Conservation (phyloP, 2,797 vertebrate species). For the Bradypodion ventrale region DNA sequence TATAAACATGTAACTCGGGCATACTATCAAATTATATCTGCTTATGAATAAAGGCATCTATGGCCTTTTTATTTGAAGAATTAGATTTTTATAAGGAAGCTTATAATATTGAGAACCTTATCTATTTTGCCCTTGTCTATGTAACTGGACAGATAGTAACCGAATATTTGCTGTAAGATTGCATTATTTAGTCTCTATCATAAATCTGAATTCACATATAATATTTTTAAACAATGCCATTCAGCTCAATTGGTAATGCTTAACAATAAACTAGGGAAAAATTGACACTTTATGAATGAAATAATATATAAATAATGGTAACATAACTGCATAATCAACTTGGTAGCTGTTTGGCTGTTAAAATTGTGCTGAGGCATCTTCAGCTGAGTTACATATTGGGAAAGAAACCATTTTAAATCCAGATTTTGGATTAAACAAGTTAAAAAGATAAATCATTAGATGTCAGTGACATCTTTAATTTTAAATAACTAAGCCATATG, state of each 20-base stretch:
- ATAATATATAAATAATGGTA: conserved; percentile 43
- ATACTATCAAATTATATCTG: conserved; percentile 66
- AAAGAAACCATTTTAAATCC: conserved; percentile 70
- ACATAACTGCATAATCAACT: conserved; percentile 60
- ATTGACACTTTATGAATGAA: conserved; percentile 40
- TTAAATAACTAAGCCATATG: conserved; percentile 82
- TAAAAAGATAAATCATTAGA: conserved; percentile 70
- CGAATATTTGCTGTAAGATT: conserved; percentile 60
- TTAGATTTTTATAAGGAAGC: conserved; percentile 51
- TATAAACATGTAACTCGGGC: conserved; percentile 66
- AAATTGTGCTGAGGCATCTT: conserved; percentile 68
- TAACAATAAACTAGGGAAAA: conserved; percentile 20
- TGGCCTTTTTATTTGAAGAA: conserved; percentile 68
- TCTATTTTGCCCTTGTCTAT: conserved; percentile 42
- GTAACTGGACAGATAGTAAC: conserved; percentile 57
- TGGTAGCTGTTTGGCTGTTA: conserved; percentile 70
- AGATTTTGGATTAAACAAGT: conserved; percentile 61
- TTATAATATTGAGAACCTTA: conserved; percentile 39
- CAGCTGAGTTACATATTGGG: conserved; percentile 72
- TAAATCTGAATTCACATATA: conserved; percentile 44
- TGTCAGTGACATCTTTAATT: conserved; percentile 78
- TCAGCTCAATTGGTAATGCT: conserved; percentile 28
- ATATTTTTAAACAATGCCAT: conserved; percentile 41
- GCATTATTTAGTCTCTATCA: conserved; percentile 47
- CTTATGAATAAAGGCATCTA: conserved; percentile 57